These are phyloP conservation scores for Podarcis raffonei DNA, from an alignment of 2,113 vertebrate species.

Conservation along the genomic window DNA sequence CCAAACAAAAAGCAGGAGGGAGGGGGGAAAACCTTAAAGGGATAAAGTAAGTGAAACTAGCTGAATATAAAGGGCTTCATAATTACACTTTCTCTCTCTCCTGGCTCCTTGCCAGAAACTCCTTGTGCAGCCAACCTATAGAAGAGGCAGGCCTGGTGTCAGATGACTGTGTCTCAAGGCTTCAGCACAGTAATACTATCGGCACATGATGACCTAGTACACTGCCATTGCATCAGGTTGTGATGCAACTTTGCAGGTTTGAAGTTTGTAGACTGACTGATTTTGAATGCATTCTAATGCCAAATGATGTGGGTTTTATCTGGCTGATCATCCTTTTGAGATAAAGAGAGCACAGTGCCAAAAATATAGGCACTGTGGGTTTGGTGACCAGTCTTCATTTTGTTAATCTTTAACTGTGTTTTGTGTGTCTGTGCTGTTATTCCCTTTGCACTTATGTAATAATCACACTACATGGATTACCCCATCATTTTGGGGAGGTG, in stretches of 20 bases:
- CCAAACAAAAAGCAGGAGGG: background rate
- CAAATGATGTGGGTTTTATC: slow-evolving; percentile 28
- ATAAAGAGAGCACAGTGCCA: background rate
- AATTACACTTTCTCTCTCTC: background rate
- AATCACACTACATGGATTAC: background rate
- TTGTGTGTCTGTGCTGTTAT: background rate
- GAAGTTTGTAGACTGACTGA: slow-evolving; percentile 35
- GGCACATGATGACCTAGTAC: background rate
- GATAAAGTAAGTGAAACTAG: background rate
- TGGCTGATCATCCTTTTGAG: background rate
- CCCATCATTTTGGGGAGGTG: too few relatives aligned
- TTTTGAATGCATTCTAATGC: slow-evolving; percentile 39
- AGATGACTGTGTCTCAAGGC: background rate
- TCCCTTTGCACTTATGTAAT: background rate
- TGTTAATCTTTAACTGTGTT: background rate
- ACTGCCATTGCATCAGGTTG: background rate
- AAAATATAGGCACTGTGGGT: background rate
- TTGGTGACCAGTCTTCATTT: background rate
- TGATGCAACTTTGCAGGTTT: slow-evolving; percentile 56
- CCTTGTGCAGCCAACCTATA: too few relatives aligned
- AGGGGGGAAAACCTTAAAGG: background rate
- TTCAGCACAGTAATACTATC: background rate
- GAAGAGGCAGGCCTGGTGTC: background rate
- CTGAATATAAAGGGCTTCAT: background rate
- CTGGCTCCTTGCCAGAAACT: background rate